These are phyloP conservation scores for Globodera rostochiensis DNA, from an alignment of 1,140 invertebrate species.

Conservation along the genomic window DNA sequence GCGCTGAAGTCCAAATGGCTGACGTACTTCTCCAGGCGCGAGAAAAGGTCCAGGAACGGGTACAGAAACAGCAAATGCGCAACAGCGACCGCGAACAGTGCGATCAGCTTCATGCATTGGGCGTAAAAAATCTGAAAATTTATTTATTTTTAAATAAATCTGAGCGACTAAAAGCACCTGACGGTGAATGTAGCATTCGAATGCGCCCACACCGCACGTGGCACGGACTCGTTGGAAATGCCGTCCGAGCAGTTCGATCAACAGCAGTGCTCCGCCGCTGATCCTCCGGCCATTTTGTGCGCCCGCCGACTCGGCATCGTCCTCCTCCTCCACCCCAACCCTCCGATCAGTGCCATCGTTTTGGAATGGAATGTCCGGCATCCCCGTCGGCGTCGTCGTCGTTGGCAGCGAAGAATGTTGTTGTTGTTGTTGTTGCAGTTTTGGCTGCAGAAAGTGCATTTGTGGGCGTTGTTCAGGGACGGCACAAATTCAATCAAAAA, in stretches of 20 bases:
- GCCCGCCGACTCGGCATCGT: neutral
- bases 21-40: constrained; percentile 46
- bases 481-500: too few species aligned
- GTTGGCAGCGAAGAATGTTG: neutral
- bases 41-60: constrained; percentile 47
- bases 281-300: neutral
- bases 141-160: constrained; percentile 15
- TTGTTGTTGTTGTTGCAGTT: neutral
- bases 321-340: too few species aligned
- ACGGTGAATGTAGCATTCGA: neutral
- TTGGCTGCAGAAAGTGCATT: too few species aligned
- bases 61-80: constrained; percentile 47
- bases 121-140: constrained; percentile 50
- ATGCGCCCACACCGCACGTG: neutral
- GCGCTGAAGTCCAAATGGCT: constrained; percentile 26
- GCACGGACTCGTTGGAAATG: neutral
- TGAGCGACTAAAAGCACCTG: constrained; percentile 7
- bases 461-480: too few species aligned
- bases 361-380: neutral
- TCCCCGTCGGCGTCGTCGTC: neutral
- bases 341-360: too few species aligned
- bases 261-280: neutral
- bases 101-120: constrained; percentile 49
- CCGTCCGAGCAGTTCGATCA: neutral
- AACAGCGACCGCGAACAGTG: constrained; percentile 46